Evolutionary conservation across 2,888 invertebrate genomes (phyloP), one percentile per base, ranked within the genome.

Genomic region (Serripes groenlandicus): DNA sequence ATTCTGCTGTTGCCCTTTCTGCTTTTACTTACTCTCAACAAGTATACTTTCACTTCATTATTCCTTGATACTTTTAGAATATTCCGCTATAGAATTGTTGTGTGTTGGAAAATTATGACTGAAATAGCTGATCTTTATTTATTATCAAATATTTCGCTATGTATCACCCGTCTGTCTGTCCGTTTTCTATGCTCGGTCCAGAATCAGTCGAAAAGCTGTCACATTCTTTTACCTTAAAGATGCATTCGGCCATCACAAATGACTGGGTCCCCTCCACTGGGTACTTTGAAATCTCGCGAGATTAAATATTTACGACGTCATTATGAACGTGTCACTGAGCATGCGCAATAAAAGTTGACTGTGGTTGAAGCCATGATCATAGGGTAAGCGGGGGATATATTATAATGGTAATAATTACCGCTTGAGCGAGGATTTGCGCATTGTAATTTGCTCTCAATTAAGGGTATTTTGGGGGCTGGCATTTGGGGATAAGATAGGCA

Each of bases 221-320:
- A 66, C 66, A 21, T 66, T 28, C 66, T 66, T 66, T 66, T n/a
- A n/a, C 30, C 23, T 32, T 32, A 66, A 42, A 15, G 26, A 66
- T 66, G 66, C 66, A 35, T n/a, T 66, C 66, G 66, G 34, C 71
- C 71, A 23, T 56, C 34, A 71, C 71, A 71, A 71, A 71, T 71
- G n/a, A 71, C 35, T 18, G 56, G 56, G 71, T 56, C 32, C 56
- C 56, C 71, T 58, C 56, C 35, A 35, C 35, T 35, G 71, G 71
- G 58, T 58, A 71, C 71, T 71, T 71, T 71, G 37, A 71, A 71
- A 54, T 35, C 58, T n/a, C 58, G 56, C 71, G 71, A 81, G 75
- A 81, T 81, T 79, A 83, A 78, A 83, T 78, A 78, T 83, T 83
- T 78, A 83, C 75, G 60, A 58, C 75, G 26, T 42, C 62, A 75